Percentiles rank a stretch among this genome's conserved stretches.
These are phyloP conservation scores for Sinopyrophorus schimmeli DNA, from an alignment of 2,888 invertebrate genomes.

Conservation along the genomic window DNA sequence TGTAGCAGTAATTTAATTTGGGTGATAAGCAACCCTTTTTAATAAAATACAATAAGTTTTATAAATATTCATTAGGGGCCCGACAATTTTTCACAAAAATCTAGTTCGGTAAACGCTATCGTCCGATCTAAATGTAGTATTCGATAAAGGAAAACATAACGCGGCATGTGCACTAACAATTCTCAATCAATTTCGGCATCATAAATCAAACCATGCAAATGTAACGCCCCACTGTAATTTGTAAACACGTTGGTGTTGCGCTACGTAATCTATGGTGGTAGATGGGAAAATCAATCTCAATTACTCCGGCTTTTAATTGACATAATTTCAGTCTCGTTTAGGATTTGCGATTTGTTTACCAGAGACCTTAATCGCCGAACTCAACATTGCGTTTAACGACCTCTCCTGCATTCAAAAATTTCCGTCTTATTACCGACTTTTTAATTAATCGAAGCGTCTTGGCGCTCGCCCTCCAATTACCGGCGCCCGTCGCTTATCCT, in stretches of 20 bases:
- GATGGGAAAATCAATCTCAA: conserved; percentile 36
- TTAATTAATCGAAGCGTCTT: too few relatives aligned
- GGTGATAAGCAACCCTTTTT: conserved; percentile 15
- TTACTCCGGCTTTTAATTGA: conserved; percentile 35
- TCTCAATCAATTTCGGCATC: conserved; percentile 34
- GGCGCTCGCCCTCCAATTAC: too few relatives aligned
- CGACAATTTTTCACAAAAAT: conserved; percentile 15
- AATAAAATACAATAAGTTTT: conserved; percentile 16
- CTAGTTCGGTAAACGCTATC: conserved; percentile 13
- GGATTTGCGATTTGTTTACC: conserved; percentile 28
- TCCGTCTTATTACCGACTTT: too few relatives aligned
- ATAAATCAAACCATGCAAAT: conserved; percentile 38
- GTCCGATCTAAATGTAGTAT: conserved; percentile 15
- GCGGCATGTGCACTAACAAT: conserved; percentile 22
- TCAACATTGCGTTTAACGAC: conserved; percentile 8
- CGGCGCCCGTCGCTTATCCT: too few relatives aligned
- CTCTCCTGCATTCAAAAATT: too few relatives aligned
- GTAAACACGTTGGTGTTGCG: conserved; percentile 36
- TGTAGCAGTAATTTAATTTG: conserved; percentile 16
- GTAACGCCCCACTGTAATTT: conserved; percentile 34
- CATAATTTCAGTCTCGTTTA: conserved; percentile 27
- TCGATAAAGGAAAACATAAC: conserved; percentile 19
- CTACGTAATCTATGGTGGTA: conserved; percentile 31
- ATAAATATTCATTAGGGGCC: conserved; percentile 10
- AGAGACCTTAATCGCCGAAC: conserved; percentile 13